Evolutionary conservation across 2,797 vertebrate genomes (phyloP), one percentile per base, ranked within the genome.

Genomic region (Labeo calbasu): DNA sequence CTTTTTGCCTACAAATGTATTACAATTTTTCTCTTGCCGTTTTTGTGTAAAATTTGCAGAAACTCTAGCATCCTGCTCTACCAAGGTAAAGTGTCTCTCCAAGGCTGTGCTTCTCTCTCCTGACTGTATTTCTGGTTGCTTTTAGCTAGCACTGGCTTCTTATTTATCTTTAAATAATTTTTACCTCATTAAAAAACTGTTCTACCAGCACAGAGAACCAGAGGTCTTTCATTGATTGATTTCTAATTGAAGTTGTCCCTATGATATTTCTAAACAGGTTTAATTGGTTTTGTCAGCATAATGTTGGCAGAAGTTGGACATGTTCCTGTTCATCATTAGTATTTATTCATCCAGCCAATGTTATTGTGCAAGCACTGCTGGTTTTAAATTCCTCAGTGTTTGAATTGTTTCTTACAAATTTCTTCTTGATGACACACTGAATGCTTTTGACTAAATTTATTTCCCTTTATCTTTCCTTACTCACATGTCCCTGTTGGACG

Each of bases 21-120:
- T 98, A 98, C 96, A 97, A 97, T 98, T 97, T 97, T 97, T 99
- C 97, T 99, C 97, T 97, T 99, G 97, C 97, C 97, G 91, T 99
- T 99, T 97, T 99, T 99, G 97, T 99, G 98, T 98, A 98, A 99
- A 97, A 99, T 99, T 99, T 99, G 95, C 98, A 99, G 98, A 99
- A 97, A 97, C 96, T 97, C 97, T 99, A 98, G 96, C 97, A 97
- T 95, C 97, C 96, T 98, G 96, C 96, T 95, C 96, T 96, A 96
- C 96, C 96, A 99, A 99, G 98, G 98, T 99, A 99, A 99, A 96
- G 97, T 99, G 95, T 98, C 95, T 95, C 95, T 98, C 96, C 97
- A 97, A 98, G 97, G 97, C 96, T 98, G 97, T 97, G 95, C 95
- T 94, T 96, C 92, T 96, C 94, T 96, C 94, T 95, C 94, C 95